phyloP scores from a whole-genome alignment of 2,797 vertebrate species.

The Takifugu rubripes region DNA sequence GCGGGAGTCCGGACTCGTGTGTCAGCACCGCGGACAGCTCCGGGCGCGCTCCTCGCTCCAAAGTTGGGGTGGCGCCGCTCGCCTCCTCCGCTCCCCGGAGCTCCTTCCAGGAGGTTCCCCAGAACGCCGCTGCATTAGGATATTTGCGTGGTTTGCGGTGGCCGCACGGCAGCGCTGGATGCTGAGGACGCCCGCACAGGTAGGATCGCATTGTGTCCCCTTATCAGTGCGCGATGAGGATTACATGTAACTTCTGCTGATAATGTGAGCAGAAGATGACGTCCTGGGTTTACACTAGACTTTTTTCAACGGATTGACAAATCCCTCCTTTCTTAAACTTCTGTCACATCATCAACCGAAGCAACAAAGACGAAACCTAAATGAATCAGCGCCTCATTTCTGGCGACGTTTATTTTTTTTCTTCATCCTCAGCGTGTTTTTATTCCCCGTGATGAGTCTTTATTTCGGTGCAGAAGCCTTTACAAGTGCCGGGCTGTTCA shows the following conservation, averaged over 20 bases:
- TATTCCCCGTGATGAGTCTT: conserved; percentile 1
- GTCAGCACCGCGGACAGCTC: conserved; percentile 75
- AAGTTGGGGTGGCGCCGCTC: background rate
- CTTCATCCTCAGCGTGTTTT: background rate
- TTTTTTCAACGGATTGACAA: conserved; percentile 1
- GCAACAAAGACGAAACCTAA: no score
- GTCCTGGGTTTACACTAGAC: background rate
- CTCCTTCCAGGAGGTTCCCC: background rate
- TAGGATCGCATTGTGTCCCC: conserved; percentile 38
- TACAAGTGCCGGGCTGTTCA: conserved; percentile 36
- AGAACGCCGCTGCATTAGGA: conserved; percentile 32
- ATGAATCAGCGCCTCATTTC: background rate
- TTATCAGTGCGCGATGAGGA: background rate
- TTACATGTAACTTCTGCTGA: background rate
- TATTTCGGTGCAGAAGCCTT: conserved; percentile 8
- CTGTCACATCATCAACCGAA: background rate
- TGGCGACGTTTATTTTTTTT: background rate
- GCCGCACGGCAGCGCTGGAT: conserved; percentile 44
- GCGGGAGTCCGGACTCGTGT: background rate
- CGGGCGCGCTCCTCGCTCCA: conserved; percentile 21
- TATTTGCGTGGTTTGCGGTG: conserved; percentile 27
- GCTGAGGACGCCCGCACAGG: conserved; percentile 52
- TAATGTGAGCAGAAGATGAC: background rate
- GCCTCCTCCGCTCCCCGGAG: background rate
- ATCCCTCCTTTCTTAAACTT: background rate